phyloP scores from a whole-genome alignment of 2,113 vertebrate species.

The Anoura caudifer region DNA sequence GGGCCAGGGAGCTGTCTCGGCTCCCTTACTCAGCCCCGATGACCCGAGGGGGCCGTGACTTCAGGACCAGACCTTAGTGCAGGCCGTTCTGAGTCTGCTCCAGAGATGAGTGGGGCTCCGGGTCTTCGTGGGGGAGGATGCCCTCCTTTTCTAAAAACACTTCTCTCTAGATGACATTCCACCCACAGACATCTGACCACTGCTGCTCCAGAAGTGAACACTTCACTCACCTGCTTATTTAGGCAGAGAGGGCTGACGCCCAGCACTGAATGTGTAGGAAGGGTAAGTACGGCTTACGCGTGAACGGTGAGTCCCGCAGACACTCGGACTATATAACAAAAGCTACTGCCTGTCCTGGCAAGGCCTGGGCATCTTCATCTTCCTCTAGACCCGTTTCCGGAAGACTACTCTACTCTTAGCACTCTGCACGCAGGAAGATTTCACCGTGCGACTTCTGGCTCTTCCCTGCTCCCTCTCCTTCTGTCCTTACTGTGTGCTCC shows the following conservation, averaged over 20 bases:
- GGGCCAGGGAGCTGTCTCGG: not conserved
- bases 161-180: not conserved
- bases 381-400: not conserved
- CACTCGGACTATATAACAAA: accelerated
- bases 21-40: not conserved
- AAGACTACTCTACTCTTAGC: not conserved
- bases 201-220: not conserved
- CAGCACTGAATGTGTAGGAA: not conserved
- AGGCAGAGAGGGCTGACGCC: not conserved
- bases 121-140: accelerated
- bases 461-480: not conserved
- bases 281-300: accelerated
- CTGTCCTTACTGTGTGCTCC: not conserved
- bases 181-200: accelerated
- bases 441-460: accelerated
- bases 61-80: not conserved
- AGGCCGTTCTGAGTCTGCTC: not conserved
- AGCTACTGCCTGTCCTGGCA: too few relatives aligned
- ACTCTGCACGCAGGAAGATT: accelerated
- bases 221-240: not conserved
- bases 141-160: not conserved
- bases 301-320: accelerated
- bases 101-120: not conserved
- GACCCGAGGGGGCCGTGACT: not conserved
- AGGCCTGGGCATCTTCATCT: not conserved